Evolutionary conservation across 2,797 vertebrate genomes (phyloP).

Genomic region (Sebastes kiyomatsui): DNA sequence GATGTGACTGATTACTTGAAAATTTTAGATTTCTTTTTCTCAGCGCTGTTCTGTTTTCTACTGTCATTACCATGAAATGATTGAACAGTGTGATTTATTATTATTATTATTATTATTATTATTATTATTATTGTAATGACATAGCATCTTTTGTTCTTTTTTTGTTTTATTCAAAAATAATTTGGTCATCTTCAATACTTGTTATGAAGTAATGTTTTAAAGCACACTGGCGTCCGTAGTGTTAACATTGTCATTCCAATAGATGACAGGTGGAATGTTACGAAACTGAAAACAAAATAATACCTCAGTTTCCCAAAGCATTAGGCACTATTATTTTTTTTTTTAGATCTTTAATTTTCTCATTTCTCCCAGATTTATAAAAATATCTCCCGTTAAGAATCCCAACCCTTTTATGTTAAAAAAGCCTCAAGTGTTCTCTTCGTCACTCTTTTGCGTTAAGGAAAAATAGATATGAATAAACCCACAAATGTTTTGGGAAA

Average conservation of each 20-base stretch:
- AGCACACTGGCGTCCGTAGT: conserved; percentile 53
- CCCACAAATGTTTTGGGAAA: conserved; percentile 44
- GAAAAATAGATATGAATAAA: not conserved
- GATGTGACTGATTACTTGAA: conserved; percentile 87
- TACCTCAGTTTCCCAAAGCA: conserved; percentile 49
- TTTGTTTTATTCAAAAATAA: conserved; percentile 30
- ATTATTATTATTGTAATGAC: conserved; percentile 54
- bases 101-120: conserved; percentile 10
- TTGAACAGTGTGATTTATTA: conserved; percentile 65
- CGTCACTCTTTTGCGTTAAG: not conserved
- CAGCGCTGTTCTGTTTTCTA: conserved; percentile 78
- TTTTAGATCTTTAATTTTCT: not conserved
- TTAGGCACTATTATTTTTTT: not conserved
- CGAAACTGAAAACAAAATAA: conserved; percentile 21
- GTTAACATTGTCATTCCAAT: conserved; percentile 47
- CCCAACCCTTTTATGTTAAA: not conserved
- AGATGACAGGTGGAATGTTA: conserved; percentile 40
- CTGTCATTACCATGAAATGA: conserved; percentile 67
- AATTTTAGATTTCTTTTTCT: conserved; percentile 67
- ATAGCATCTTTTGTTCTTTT: conserved; percentile 43
- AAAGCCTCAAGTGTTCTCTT: not conserved
- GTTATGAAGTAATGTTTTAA: conserved; percentile 57
- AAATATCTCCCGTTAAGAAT: not conserved
- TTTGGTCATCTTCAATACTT: conserved; percentile 43
- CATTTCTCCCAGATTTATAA: not conserved